These are phyloP conservation scores for Heteromurus nitidus DNA, from an alignment of 2,888 invertebrate species.

Conservation along the genomic window DNA sequence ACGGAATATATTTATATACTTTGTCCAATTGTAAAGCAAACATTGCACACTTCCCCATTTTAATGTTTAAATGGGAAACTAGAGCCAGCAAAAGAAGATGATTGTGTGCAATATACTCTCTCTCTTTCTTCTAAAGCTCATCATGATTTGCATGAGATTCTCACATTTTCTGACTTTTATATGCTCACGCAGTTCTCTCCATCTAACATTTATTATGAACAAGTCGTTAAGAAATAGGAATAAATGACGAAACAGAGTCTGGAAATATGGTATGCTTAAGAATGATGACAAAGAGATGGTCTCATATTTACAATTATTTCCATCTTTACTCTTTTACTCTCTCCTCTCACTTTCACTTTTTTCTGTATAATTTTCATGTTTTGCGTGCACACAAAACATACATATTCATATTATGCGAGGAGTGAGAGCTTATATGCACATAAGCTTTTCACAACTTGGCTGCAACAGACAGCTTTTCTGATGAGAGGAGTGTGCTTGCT, in stretches of 20 bases:
- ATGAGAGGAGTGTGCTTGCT: too few relatives aligned
- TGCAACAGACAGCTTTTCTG: too few relatives aligned
- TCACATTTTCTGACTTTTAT: neutral
- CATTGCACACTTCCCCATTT: neutral
- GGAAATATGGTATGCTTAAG: neutral
- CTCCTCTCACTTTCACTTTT: neutral
- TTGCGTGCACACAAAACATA: neutral
- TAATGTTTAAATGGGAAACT: neutral
- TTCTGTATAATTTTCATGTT: neutral
- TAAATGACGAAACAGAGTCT: neutral
- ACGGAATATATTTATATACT: too few relatives aligned
- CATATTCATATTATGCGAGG: neutral
- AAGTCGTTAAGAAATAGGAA: too few relatives aligned
- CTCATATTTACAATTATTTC: constrained; percentile 8
- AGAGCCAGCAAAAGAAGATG: too few relatives aligned
- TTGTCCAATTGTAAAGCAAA: constrained; percentile 16
- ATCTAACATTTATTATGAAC: too few relatives aligned
- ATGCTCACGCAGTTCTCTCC: too few relatives aligned
- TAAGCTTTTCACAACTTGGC: too few relatives aligned
- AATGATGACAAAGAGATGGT: constrained; percentile 5
- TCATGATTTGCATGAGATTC: constrained; percentile 23
- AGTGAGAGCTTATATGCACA: neutral
- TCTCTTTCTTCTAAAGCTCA: too few relatives aligned
- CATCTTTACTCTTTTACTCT: neutral
- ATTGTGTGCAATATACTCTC: too few relatives aligned